phyloP scores from a whole-genome alignment of 2,113 vertebrate species.

The Phalacrocorax brasilianus region DNA sequence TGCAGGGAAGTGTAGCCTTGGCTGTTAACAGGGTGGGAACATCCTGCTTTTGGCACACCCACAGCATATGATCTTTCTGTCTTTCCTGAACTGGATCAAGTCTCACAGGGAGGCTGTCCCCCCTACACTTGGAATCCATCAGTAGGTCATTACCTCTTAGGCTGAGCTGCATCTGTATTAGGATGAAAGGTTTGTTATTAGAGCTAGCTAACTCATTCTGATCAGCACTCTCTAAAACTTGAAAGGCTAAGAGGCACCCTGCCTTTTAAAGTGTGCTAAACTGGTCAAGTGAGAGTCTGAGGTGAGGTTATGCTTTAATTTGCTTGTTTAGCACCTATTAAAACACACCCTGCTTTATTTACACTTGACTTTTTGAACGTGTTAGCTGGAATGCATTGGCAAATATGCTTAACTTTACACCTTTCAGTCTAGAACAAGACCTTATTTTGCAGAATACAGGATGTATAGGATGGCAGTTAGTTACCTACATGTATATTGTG shows the following conservation, averaged over 20 bases:
- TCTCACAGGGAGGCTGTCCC: neutral
- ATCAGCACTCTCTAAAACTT: constrained; percentile 32
- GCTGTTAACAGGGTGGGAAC: neutral
- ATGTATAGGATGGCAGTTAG: neutral
- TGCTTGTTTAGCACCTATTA: constrained; percentile 56
- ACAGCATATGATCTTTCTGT: neutral
- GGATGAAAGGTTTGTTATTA: constrained; percentile 14
- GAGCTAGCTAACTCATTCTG: neutral
- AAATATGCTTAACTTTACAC: constrained; percentile 12
- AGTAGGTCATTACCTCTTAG: neutral
- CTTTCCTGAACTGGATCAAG: neutral
- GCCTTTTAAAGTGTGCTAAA: constrained; percentile 33
- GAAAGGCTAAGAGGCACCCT: neutral
- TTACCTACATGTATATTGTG: neutral
- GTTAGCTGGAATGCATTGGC: constrained; percentile 17
- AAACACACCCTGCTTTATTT: constrained; percentile 39
- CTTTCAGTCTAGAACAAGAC: neutral
- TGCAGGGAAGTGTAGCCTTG: neutral
- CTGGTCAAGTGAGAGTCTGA: constrained; percentile 34
- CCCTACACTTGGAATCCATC: neutral
- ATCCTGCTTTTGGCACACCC: constrained; percentile 1
- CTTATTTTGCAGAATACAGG: neutral
- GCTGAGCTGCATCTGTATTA: neutral
- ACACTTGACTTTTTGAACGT: neutral
- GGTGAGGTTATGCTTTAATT: constrained; percentile 36